Conservation (phyloP, 2,888 invertebrate species). For the Macaria notata region DNA sequence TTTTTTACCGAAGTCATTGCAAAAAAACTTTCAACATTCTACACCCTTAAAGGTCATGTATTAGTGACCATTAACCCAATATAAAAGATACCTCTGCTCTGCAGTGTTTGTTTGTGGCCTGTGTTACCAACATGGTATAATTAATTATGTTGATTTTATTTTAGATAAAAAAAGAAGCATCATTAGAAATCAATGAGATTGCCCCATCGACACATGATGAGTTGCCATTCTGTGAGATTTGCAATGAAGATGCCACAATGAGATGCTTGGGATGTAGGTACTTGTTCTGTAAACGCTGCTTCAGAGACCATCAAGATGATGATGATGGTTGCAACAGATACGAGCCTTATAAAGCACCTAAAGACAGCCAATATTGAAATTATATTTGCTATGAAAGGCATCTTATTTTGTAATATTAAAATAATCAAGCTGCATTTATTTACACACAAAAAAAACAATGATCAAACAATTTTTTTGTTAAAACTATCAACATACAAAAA, state of each 20-base stretch:
- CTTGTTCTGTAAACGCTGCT: conserved; percentile 90
- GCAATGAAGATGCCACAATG: conserved; percentile 89
- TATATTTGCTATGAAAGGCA: neutral
- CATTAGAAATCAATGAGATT: conserved; percentile 51
- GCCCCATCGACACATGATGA: conserved; percentile 69
- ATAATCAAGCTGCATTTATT: neutral
- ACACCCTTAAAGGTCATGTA: no score
- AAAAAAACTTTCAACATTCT: no score
- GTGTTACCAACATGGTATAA: no score
- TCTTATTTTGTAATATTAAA: neutral
- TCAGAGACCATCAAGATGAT: conserved; percentile 85
- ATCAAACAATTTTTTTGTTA: no score
- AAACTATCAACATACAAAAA: no score
- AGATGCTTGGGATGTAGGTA: conserved; percentile 91
- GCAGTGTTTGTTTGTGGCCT: no score
- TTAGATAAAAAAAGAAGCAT: conserved; percentile 60
- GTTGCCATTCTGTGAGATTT: conserved; percentile 92
- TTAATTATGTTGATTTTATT: no score
- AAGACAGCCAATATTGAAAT: conserved; percentile 25
- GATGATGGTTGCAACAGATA: conserved; percentile 80
- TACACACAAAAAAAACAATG: no score
- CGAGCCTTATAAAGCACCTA: conserved; percentile 59
- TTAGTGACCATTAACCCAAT: no score
- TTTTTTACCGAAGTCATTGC: no score
- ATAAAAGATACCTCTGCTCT: no score